Percentiles rank a stretch among this genome's conserved stretches.
phyloP scores from a whole-genome alignment of 2,113 vertebrate genomes.

The Notarius lentiginosus region DNA sequence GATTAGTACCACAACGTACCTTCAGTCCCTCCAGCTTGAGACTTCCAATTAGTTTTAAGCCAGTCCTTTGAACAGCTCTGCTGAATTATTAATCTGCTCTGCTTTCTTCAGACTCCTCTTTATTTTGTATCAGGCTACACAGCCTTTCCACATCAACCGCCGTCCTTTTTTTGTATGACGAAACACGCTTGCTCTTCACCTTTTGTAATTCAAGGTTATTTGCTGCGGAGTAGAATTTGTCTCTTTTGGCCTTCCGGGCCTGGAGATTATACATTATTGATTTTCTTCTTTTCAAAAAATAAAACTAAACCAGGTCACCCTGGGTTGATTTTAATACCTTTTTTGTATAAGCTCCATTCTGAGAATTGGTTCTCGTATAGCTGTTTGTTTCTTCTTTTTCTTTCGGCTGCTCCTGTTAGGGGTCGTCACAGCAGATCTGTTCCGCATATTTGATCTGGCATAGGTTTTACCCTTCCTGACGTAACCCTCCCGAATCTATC shows the following conservation, averaged over 20 bases:
- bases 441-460: too few relatives aligned
- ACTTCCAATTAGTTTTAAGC: conserved; percentile 52
- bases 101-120: conserved; percentile 36
- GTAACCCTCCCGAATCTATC: too few relatives aligned
- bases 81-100: conserved; percentile 55
- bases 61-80: conserved; percentile 40
- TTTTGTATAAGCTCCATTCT: conserved; percentile 54
- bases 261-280: neutral
- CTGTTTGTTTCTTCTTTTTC: conserved; percentile 8
- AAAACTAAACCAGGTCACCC: neutral
- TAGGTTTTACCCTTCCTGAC: too few relatives aligned
- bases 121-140: conserved; percentile 24
- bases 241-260: neutral
- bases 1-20: conserved; percentile 15
- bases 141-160: neutral
- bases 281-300: conserved; percentile 7
- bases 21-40: conserved; percentile 31
- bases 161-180: conserved; percentile 11
- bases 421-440: too few relatives aligned
- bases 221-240: neutral
- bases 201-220: conserved; percentile 43
- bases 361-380: conserved; percentile 49
- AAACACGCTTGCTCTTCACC: conserved; percentile 32
- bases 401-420: too few relatives aligned
- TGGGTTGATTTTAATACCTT: conserved; percentile 4